A percentile compares a stretch with the other conserved stretches of the same genome.
phyloP scores from a whole-genome alignment of 2,888 invertebrate genomes.

The Sinodicranocentrus sp. region DNA sequence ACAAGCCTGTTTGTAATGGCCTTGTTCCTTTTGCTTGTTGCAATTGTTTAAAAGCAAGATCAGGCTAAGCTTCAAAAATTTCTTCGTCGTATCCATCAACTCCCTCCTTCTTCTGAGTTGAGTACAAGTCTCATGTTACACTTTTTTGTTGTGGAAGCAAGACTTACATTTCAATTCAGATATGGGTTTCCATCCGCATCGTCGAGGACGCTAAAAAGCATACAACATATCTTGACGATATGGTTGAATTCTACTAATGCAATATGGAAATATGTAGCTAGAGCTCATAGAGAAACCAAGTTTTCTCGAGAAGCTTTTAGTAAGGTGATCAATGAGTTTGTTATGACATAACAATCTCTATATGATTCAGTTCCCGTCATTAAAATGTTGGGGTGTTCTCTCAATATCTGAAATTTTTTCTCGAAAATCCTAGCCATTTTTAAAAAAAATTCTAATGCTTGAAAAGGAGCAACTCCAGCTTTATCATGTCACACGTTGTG shows the following conservation, averaged over 20 bases:
- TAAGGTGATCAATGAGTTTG: constrained; percentile 72
- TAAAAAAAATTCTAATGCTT: background rate
- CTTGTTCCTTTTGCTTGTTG: constrained; percentile 9
- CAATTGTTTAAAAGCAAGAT: constrained; percentile 4
- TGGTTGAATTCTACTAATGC: too few relatives aligned
- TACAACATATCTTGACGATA: too few relatives aligned
- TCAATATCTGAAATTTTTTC: too few relatives aligned
- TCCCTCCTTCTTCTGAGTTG: background rate
- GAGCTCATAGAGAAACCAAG: too few relatives aligned
- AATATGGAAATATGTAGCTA: too few relatives aligned
- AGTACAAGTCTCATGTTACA: constrained; percentile 34
- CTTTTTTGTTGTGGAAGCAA: constrained; percentile 13
- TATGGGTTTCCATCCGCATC: too few relatives aligned
- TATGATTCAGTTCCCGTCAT: constrained; percentile 65
- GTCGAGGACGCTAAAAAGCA: too few relatives aligned
- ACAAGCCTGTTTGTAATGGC: constrained; percentile 51
- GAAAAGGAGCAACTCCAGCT: background rate
- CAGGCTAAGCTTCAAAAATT: background rate
- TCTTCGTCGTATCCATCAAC: too few relatives aligned
- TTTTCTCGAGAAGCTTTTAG: constrained; percentile 28
- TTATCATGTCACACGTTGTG: background rate
- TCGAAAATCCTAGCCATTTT: too few relatives aligned
- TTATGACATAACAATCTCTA: constrained; percentile 72
- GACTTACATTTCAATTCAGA: too few relatives aligned
- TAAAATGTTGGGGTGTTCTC: constrained; percentile 60